Conservation (phyloP, 2,113 vertebrate species). For the Bubo scandiacus region DNA sequence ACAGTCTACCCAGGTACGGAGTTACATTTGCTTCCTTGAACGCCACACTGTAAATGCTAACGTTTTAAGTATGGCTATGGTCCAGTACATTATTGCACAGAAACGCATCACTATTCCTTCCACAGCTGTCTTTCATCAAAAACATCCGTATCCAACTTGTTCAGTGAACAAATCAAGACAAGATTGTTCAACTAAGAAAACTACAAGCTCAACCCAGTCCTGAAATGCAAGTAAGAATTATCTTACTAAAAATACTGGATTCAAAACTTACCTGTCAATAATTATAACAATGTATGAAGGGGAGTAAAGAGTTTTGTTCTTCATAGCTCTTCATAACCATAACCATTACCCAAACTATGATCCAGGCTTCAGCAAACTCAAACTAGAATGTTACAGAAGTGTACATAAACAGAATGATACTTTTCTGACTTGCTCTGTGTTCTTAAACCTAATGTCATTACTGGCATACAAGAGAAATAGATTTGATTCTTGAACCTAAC, state of each 20-base stretch:
- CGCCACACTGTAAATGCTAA: neutral
- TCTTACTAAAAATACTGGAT: neutral
- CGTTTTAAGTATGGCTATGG: neutral
- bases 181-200: neutral
- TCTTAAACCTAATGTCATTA: neutral
- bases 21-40: neutral
- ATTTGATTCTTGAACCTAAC: neutral
- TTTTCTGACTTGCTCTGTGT: accelerated
- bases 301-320: neutral
- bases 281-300: neutral
- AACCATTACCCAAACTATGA: neutral
- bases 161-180: neutral
- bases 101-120: neutral
- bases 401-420: neutral
- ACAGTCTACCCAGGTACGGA: neutral
- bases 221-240: neutral
- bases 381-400: neutral
- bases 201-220: neutral
- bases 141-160: neutral
- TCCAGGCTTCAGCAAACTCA: neutral
- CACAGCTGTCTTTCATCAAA: neutral
- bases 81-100: neutral
- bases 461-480: neutral
- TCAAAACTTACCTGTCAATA: neutral
- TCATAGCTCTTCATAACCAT: neutral